Evolutionary conservation across 2,797 vertebrate genomes (phyloP).

Genomic region (Dipus sagitta): DNA sequence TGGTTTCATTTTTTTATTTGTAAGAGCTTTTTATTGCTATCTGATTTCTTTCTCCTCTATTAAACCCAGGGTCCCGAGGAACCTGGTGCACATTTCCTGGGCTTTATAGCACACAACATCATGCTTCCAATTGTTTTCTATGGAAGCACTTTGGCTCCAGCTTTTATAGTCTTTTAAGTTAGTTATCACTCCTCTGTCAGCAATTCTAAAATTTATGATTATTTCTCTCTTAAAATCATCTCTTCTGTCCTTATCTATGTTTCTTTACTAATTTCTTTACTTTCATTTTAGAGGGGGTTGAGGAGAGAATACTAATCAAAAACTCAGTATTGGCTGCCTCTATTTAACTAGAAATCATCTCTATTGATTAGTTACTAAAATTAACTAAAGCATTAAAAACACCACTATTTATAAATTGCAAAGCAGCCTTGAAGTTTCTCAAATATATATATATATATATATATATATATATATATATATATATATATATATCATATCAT

Average conservation of each 20-base stretch:
- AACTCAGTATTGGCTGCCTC: not conserved
- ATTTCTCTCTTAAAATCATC: not conserved
- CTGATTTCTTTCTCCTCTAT: not conserved
- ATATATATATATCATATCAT: not conserved
- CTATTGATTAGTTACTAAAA: constrained; percentile 29
- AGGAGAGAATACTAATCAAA: not conserved
- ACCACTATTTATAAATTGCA: not conserved
- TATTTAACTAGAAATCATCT: constrained; percentile 34
- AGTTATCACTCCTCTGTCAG: not conserved
- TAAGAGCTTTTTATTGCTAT: not conserved
- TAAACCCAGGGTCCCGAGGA: not conserved
- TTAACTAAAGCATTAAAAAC: constrained; percentile 7
- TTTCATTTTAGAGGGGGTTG: constrained; percentile 48
- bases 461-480: too few species aligned
- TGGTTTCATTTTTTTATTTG: constrained; percentile 55
- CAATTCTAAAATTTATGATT: constrained; percentile 14
- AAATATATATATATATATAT: too few species aligned
- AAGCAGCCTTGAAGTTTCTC: not conserved
- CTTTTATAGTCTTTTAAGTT: constrained; percentile 28
- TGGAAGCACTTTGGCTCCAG: not conserved
- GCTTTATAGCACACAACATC: not conserved
- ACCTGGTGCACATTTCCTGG: not conserved
- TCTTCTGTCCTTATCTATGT: constrained; percentile 10
- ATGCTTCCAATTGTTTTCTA: not conserved
- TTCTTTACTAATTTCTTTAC: constrained; percentile 16